Conservation (phyloP, 2,113 vertebrate species). For the Plecotus auritus region DNA sequence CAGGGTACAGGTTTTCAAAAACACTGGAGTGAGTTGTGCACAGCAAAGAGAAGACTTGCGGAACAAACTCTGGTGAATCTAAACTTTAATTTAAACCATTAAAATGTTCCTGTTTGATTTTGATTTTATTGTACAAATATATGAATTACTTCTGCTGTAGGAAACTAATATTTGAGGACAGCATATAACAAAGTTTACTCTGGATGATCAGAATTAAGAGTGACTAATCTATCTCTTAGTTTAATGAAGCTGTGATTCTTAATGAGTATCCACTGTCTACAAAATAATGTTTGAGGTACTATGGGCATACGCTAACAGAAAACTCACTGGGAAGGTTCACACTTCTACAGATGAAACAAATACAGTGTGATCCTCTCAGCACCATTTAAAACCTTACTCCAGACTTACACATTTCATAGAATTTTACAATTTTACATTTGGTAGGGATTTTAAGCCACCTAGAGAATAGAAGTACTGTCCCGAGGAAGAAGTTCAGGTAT, state of each 20-base stretch:
- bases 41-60: neutral
- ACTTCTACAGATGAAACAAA: neutral
- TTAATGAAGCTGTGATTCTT: neutral
- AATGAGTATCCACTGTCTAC: neutral
- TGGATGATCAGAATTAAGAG: constrained; percentile 10
- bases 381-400: neutral
- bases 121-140: neutral
- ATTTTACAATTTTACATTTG: neutral
- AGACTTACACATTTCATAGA: neutral
- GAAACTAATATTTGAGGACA: neutral
- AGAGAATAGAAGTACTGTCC: neutral
- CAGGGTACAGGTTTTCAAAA: neutral
- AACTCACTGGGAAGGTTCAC: neutral
- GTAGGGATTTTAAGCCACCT: neutral
- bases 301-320: neutral
- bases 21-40: neutral
- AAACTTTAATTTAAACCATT: neutral
- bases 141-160: constrained; percentile 19
- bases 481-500: neutral
- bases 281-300: constrained; percentile 11
- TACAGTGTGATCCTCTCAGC: neutral
- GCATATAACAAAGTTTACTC: neutral
- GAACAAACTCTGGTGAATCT: neutral
- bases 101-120: neutral
- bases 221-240: neutral